Evolutionary conservation across 2,113 vertebrate species (phyloP), one percentile per base, ranked within the genome.

Genomic region (Otis tarda): DNA sequence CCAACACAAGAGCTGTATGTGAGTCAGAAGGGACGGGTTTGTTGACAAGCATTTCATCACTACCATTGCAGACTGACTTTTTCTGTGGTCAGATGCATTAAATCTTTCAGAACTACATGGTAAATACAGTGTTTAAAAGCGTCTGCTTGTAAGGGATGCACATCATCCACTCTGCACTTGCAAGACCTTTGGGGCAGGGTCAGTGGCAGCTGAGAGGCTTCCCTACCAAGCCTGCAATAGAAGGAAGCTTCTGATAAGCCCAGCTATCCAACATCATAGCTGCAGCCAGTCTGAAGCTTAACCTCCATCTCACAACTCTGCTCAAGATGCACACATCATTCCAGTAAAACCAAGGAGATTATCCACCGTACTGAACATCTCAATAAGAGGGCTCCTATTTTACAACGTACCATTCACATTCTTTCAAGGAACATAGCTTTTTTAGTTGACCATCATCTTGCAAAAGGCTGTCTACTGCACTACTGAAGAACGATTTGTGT

Each of bases 31-130:
- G 11, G 43, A 76, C 12, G 13, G 10, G 13, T 25, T 30, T 63
- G 61, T 63, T 56, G 35, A 47, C 14, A 47, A 52, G 22, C 30
- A 18, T 21, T 64, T 57, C 50, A 43, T 69, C 24, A 33, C 17
- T 23, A 33, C 12, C n/a, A 21, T 31, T 20, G 6, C 20, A 47
- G 15, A 63, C 45, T 65, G 47, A 47, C 10, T 69, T 49, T 45
- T 68, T 12, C 55, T 8, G 4, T 13, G 18, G 50, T 52, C 41
- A 56, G 60, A 64, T 27, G 60, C 14, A 28, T 9, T 33, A 71
- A 14, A 27, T 11, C 17, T 55, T 35, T 41, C 60, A 3, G 3
- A 92, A n/a, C 12, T 31, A 47, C 0, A 2, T 0, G 3, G 56
- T 31, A 65, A 90, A 67, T 24, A 33, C 28, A 35, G 11, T 6